A percentile compares a stretch with the other conserved stretches of the same genome.
These are phyloP conservation scores for Apamea sordens DNA, from an alignment of 2,888 invertebrate species.

Conservation along the genomic window DNA sequence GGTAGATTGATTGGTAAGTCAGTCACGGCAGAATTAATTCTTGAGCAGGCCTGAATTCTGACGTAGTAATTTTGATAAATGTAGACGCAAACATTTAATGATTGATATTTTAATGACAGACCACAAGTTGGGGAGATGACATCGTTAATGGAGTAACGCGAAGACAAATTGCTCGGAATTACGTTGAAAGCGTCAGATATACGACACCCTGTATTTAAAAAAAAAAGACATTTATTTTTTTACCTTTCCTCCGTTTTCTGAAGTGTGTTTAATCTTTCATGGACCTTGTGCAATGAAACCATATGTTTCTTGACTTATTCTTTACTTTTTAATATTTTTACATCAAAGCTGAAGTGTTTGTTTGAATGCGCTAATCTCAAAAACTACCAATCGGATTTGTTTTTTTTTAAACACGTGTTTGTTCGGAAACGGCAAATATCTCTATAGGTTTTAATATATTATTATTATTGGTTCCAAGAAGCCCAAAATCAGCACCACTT, in stretches of 20 bases:
- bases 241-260: background rate
- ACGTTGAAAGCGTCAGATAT: conserved; percentile 45
- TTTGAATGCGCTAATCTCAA: no score
- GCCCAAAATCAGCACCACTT: conserved; percentile 25
- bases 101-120: conserved; percentile 65
- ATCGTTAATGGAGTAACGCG: conserved; percentile 63
- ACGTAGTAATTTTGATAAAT: conserved; percentile 62
- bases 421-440: background rate
- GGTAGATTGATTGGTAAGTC: background rate
- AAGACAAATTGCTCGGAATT: conserved; percentile 61
- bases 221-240: conserved; percentile 25
- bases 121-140: conserved; percentile 58
- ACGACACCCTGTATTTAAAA: conserved; percentile 36
- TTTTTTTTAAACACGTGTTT: background rate
- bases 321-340: background rate
- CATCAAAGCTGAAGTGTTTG: background rate
- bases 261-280: background rate
- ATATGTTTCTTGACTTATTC: background rate
- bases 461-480: conserved; percentile 26
- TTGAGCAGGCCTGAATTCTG: conserved; percentile 22
- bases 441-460: background rate
- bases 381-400: background rate
- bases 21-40: conserved; percentile 26
- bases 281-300: background rate
- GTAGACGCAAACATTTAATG: conserved; percentile 58